Evolutionary conservation across 2,797 vertebrate genomes (phyloP), one percentile per base, ranked within the genome.

Genomic region (Gymnodraco acuticeps): DNA sequence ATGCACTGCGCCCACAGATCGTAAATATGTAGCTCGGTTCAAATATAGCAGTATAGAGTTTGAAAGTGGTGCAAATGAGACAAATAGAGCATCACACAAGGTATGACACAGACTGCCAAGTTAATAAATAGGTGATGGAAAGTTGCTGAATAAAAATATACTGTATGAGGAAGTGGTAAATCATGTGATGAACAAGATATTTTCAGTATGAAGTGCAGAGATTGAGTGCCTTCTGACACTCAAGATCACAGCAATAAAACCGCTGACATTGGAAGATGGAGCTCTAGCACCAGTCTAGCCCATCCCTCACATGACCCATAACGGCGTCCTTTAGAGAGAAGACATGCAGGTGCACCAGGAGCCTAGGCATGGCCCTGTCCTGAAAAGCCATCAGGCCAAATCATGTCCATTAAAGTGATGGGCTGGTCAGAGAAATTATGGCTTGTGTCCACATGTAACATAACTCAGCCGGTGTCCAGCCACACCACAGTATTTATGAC

Each of bases 221-320:
- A 88, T 64, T 74, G 78, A 91, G 63, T 46, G 82, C 56, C 72
- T 82, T n/a, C 62, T 79, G 78, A 89, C 72, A 75, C 66, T 77
- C 69, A 80, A 60, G 78, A 89, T 90, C 64, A 83, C 73, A 63
- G 81, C 74, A 65, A 87, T 93, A 91, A 91, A 93, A 75, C 51
- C 10, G 42, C 38, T 78, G 78, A 76, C 73, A 77, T 77, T 70
- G 53, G 81, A 87, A 86, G 73, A 82, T 79, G 73, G 48, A 80
- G 80, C 62, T 85, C 42, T 46, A 80, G 81, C 74, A 56, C 12
- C 55, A 75, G 65, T 64, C 64, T 3, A 42, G 65, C 81, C 66
- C 73, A 83, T 83, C 77, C 47, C 45, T 88, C 87, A 89, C 64
- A 73, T 38, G 54, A 70, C 47, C 77, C 73, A 51, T 81, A 70